Evolutionary conservation across 92 coral and sea anemone species (phyloP).

Genomic region (Epizoanthus stellaris): DNA sequence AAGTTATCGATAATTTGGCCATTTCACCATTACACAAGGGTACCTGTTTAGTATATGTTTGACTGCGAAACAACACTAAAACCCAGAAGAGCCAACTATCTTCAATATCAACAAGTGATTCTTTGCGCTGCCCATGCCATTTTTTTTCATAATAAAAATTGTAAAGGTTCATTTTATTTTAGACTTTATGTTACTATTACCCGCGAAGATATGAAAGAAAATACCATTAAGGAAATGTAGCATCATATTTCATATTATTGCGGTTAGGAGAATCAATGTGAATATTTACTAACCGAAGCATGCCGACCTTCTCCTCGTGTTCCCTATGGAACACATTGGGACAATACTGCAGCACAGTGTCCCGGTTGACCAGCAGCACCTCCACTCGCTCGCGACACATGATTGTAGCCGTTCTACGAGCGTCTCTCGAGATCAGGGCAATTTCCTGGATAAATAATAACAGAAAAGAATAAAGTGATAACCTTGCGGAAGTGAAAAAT

Average conservation of each 20-base stretch:
- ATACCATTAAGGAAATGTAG: too few species aligned
- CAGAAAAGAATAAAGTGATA: not conserved
- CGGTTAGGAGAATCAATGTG: not conserved
- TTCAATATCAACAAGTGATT: too few species aligned
- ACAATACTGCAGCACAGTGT: constrained; percentile 78
- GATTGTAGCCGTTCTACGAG: constrained; percentile 79
- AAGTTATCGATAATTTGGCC: not conserved
- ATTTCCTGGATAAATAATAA: constrained; percentile 63
- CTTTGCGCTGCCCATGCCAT: too few species aligned
- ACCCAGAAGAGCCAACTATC: not conserved
- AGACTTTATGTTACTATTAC: too few species aligned
- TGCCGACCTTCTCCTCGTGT: constrained; percentile 71
- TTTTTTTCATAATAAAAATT: too few species aligned
- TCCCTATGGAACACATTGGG: constrained; percentile 86
- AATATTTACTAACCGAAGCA: constrained; percentile 59
- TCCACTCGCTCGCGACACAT: constrained; percentile 90
- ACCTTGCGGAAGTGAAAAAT: not conserved
- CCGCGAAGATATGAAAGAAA: too few species aligned
- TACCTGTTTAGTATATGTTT: not conserved
- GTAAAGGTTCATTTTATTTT: too few species aligned
- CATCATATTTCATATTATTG: not conserved
- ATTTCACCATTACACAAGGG: too few species aligned
- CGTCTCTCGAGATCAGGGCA: constrained; percentile 77
- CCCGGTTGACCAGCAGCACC: constrained; percentile 80
- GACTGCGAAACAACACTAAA: not conserved